A percentile compares a stretch with the other conserved stretches of the same genome.
Conservation (phyloP, 2,113 vertebrate genomes). For the Buteo buteo region DNA sequence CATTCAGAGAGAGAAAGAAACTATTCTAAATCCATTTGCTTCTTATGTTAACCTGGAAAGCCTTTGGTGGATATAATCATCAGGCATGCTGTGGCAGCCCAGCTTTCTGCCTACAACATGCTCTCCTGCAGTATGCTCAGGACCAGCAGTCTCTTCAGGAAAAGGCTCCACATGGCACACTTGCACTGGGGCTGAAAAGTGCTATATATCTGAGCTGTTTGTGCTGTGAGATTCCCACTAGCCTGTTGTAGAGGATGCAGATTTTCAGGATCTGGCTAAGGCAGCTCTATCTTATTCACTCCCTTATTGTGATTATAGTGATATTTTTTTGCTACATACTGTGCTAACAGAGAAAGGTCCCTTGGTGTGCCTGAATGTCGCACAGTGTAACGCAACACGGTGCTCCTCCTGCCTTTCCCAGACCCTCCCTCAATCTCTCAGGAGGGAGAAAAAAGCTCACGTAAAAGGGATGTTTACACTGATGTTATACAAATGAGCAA, state of each 20-base stretch:
- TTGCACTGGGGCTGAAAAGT: not conserved
- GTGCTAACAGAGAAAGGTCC: not conserved
- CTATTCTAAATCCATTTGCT: not conserved
- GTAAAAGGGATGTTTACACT: not conserved
- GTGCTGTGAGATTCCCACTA: not conserved
- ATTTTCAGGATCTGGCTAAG: not conserved
- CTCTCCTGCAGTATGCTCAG: not conserved
- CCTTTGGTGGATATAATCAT: not conserved
- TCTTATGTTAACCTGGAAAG: not conserved
- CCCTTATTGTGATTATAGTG: not conserved
- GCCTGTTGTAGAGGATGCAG: not conserved
- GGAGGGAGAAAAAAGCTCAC: not conserved
- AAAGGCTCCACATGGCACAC: not conserved
- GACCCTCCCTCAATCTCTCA: not conserved
- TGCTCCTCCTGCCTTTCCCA: not conserved
- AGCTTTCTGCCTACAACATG: not conserved
- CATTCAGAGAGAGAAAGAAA: not conserved
- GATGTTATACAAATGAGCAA: slow-evolving; percentile 7
- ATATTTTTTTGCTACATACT: not conserved
- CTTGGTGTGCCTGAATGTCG: not conserved
- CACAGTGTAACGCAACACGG: not conserved
- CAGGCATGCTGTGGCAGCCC: not conserved
- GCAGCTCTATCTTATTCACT: not conserved
- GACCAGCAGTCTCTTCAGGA: not conserved
- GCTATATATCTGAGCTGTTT: not conserved